Percentiles rank a stretch among this genome's conserved stretches.
Evolutionary conservation across 2,888 invertebrate species (phyloP).

Genomic region (Rapana venosa): DNA sequence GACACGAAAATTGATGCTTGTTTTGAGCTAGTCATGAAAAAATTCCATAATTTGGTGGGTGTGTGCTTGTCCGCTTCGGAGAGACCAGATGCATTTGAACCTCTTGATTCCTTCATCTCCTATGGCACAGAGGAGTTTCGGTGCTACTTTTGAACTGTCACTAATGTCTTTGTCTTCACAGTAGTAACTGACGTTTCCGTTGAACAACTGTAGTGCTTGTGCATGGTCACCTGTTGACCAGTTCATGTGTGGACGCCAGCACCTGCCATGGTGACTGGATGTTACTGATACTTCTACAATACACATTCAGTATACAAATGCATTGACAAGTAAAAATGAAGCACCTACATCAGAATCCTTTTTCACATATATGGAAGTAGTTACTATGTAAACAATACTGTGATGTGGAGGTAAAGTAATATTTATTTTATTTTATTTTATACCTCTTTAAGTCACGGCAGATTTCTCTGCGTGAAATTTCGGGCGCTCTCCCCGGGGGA

Average conservation of each 20-base stretch:
- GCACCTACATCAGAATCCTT: too few relatives aligned
- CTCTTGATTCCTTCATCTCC: not conserved
- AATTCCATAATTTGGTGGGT: conserved; percentile 39
- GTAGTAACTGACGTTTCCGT: not conserved
- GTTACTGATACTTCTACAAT: too few relatives aligned
- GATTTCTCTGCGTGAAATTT: too few relatives aligned
- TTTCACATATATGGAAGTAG: too few relatives aligned
- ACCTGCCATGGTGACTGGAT: too few relatives aligned
- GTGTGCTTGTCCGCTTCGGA: not conserved
- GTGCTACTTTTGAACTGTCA: not conserved
- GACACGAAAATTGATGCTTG: conserved; percentile 43
- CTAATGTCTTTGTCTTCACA: not conserved
- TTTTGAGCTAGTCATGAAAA: conserved; percentile 41
- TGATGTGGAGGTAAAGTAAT: too few relatives aligned
- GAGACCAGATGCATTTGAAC: not conserved
- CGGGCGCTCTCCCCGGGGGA: too few relatives aligned
- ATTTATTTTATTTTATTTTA: too few relatives aligned
- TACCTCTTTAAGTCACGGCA: too few relatives aligned
- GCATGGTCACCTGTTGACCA: not conserved
- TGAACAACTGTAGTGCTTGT: not conserved
- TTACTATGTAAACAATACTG: too few relatives aligned
- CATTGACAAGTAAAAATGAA: too few relatives aligned
- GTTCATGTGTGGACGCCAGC: not conserved
- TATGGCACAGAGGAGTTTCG: not conserved
- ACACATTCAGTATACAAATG: too few relatives aligned